phyloP scores from a whole-genome alignment of 2,888 invertebrate species.

The Lasioglossum oenotherae region DNA sequence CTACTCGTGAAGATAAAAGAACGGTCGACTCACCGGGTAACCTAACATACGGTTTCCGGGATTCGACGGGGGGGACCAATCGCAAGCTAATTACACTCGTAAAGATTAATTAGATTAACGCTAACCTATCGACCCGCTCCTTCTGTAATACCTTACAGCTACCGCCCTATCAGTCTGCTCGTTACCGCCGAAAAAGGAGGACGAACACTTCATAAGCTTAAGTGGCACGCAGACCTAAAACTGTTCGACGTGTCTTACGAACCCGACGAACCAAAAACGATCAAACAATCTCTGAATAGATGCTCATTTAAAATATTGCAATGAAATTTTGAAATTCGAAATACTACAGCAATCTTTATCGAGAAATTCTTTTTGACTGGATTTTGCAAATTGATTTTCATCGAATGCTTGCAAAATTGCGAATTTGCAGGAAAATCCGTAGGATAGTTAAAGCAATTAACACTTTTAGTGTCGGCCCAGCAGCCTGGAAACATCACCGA shows the following conservation, averaged over 20 bases:
- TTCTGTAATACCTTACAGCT: constrained; percentile 12
- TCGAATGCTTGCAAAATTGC: too few relatives aligned
- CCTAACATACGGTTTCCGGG: constrained; percentile 56
- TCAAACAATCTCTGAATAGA: background rate
- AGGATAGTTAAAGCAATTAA: too few relatives aligned
- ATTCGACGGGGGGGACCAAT: constrained; percentile 49
- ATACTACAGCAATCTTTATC: background rate
- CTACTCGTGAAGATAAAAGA: constrained; percentile 81
- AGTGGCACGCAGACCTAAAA: constrained; percentile 22
- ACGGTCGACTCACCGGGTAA: constrained; percentile 49
- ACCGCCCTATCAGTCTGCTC: constrained; percentile 47
- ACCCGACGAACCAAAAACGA: background rate
- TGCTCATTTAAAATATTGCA: background rate
- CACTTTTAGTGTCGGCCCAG: too few relatives aligned
- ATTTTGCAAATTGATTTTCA: background rate
- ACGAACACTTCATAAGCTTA: constrained; percentile 49
- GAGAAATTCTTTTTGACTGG: background rate
- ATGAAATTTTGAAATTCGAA: background rate
- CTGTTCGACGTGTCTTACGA: background rate
- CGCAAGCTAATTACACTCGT: constrained; percentile 80
- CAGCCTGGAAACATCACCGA: background rate
- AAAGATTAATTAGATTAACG: constrained; percentile 82
- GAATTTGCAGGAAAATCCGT: too few relatives aligned
- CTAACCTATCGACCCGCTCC: constrained; percentile 64
- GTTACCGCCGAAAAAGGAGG: constrained; percentile 41